Percentiles rank a stretch among this genome's conserved stretches.
Conservation (phyloP, 2,888 invertebrate genomes). For the Teinopalpus imperialis region DNA sequence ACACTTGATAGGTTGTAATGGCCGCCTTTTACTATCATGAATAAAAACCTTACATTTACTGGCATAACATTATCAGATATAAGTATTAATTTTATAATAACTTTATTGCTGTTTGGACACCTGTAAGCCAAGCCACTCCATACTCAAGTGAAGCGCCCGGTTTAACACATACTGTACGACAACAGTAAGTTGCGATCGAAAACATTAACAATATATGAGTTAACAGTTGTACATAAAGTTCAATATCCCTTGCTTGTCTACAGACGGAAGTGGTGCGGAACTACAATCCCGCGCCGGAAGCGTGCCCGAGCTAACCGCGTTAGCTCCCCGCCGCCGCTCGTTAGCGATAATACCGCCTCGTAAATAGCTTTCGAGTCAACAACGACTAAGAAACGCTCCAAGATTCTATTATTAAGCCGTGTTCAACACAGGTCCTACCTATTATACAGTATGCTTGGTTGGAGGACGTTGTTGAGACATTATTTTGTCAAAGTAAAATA, state of each 20-base stretch:
- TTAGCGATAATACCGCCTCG: constrained; percentile 22
- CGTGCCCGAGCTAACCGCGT: constrained; percentile 46
- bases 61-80: no score
- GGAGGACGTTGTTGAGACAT: no score
- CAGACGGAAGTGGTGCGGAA: constrained; percentile 47
- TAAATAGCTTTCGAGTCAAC: constrained; percentile 28
- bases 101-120: no score
- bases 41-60: no score
- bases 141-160: neutral
- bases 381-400: constrained; percentile 9
- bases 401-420: constrained; percentile 8
- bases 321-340: constrained; percentile 35
- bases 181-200: neutral
- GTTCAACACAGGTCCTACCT: neutral
- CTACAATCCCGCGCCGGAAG: constrained; percentile 65
- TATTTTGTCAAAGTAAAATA: no score
- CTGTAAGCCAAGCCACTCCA: no score
- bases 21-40: no score
- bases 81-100: no score
- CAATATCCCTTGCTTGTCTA: constrained; percentile 9
- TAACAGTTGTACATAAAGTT: neutral
- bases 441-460: neutral
- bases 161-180: no score
- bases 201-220: neutral
- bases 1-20: no score